These are phyloP conservation scores for Eulemur mongoz DNA, from an alignment of 2,797 vertebrate species.

Conservation along the genomic window DNA sequence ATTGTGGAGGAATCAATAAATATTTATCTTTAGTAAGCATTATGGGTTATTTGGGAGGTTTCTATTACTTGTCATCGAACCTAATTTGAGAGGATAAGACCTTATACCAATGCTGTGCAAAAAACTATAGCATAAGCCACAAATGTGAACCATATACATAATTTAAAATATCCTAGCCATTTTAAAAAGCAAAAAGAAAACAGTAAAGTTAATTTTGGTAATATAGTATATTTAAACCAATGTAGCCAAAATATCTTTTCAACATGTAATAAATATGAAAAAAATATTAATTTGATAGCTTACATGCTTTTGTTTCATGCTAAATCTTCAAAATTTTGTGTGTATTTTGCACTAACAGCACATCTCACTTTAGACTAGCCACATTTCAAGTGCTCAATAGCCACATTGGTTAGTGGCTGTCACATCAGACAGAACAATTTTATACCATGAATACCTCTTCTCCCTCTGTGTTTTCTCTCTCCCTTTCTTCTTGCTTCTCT, in stretches of 20 bases:
- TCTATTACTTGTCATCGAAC: not conserved
- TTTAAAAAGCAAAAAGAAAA: not conserved
- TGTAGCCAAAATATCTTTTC: constrained; percentile 2
- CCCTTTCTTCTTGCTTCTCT: not conserved
- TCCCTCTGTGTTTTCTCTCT: not conserved
- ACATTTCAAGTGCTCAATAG: not conserved
- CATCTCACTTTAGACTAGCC: not conserved
- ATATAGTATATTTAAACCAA: not conserved
- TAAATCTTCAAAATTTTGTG: not conserved
- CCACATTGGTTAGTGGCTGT: not conserved
- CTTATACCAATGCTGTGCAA: not conserved
- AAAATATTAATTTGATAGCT: not conserved
- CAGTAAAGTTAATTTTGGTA: not conserved
- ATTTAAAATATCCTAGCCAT: not conserved
- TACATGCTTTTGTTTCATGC: not conserved
- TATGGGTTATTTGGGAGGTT: constrained; percentile 8
- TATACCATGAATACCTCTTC: not conserved
- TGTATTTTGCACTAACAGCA: not conserved
- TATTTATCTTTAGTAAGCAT: not conserved
- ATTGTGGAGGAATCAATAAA: not conserved
- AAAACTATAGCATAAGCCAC: not conserved
- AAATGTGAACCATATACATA: not conserved
- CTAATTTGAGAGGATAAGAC: not conserved
- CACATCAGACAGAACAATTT: not conserved
- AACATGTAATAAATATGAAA: not conserved